Percentiles rank a stretch among this genome's conserved stretches.
Evolutionary conservation across 2,797 vertebrate genomes (phyloP).

Genomic region (Hirundo rustica): DNA sequence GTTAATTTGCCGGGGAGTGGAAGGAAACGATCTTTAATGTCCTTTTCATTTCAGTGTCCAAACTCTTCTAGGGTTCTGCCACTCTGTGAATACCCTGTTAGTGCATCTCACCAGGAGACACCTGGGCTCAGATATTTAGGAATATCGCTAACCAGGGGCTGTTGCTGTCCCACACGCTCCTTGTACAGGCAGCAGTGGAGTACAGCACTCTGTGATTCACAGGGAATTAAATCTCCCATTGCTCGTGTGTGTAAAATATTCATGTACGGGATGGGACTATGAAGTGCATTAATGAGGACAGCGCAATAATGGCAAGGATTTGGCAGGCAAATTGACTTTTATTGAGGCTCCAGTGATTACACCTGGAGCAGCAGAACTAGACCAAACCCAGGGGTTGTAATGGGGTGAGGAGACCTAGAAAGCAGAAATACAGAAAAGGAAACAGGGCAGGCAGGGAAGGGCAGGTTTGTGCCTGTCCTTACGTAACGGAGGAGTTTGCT

Average conservation of each 20-base stretch:
- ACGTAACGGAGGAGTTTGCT: fast-evolving
- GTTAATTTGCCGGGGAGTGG: background rate
- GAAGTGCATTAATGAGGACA: background rate
- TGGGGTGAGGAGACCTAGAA: conserved; percentile 27
- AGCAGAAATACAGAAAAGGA: conserved; percentile 30
- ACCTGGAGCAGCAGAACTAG: background rate
- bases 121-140: background rate
- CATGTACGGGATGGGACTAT: fast-evolving
- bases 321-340: background rate
- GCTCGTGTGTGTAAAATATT: fast-evolving
- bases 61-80: background rate
- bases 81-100: too few relatives aligned
- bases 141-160: fast-evolving
- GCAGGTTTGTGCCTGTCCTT: background rate
- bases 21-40: background rate
- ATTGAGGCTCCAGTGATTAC: background rate
- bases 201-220: background rate
- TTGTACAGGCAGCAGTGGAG: fast-evolving
- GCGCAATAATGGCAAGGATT: background rate
- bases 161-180: fast-evolving
- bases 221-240: background rate
- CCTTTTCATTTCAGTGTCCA: background rate
- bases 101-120: fast-evolving
- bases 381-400: background rate
- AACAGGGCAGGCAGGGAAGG: background rate